Percentiles rank a stretch among this genome's conserved stretches.
Evolutionary conservation across 2,113 vertebrate species (phyloP).

Genomic region (Parus major): DNA sequence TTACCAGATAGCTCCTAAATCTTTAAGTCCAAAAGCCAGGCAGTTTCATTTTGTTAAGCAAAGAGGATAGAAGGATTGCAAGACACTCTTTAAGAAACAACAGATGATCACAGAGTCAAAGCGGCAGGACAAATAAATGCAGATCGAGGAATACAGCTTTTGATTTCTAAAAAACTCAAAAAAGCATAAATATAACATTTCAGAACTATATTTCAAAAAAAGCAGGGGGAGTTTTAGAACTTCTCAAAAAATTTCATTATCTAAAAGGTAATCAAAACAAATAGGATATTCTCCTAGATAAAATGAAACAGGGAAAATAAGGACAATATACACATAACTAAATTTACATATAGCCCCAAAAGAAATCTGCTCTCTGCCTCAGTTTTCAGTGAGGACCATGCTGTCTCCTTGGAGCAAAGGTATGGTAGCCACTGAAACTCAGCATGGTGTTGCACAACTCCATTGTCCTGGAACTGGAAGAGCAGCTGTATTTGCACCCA

Average conservation of each 20-base stretch:
- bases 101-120: not conserved
- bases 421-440: not conserved
- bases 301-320: not conserved
- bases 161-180: not conserved
- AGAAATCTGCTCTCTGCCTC: not conserved
- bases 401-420: not conserved
- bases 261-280: not conserved
- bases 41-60: accelerated
- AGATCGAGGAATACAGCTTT: not conserved
- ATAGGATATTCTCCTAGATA: not conserved
- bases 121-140: not conserved
- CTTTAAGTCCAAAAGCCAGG: not conserved
- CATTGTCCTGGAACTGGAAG: not conserved
- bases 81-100: not conserved
- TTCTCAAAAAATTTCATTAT: not conserved
- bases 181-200: not conserved
- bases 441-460: not conserved
- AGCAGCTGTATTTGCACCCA: not conserved
- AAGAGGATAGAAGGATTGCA: not conserved
- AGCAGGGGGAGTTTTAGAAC: accelerated
- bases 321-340: not conserved
- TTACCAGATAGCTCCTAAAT: not conserved
- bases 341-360: not conserved
- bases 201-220: not conserved
- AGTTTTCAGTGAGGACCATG: not conserved